A percentile compares a stretch with the other conserved stretches of the same genome.
Evolutionary conservation across 2,113 vertebrate species (phyloP).

Genomic region (Myiopsitta monachus): DNA sequence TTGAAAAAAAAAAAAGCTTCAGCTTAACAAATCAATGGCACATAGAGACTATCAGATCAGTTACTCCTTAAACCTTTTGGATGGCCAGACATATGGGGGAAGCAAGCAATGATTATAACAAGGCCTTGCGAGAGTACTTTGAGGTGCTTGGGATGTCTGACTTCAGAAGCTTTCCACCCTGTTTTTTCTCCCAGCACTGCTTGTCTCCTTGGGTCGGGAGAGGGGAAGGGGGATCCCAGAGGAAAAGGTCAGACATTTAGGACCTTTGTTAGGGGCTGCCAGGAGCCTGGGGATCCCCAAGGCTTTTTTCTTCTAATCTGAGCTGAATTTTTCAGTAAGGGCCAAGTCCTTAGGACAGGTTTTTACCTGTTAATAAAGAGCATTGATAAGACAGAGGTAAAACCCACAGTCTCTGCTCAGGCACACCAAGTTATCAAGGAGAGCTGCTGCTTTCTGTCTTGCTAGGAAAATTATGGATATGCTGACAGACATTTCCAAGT

Average conservation of each 20-base stretch:
- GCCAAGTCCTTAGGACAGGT: background rate
- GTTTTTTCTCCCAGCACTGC: background rate
- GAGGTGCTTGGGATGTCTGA: constrained; percentile 7
- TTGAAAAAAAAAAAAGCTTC: constrained; percentile 39
- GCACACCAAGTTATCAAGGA: background rate
- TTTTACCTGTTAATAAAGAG: background rate
- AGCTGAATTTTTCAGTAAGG: background rate
- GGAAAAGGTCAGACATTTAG: background rate
- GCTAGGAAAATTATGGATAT: background rate
- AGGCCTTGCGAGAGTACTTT: constrained; percentile 24
- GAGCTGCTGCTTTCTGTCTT: background rate
- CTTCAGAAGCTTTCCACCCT: constrained; percentile 36
- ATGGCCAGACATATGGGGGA: constrained; percentile 54
- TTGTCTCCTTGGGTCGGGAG: background rate
- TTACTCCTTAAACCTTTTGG: constrained; percentile 68
- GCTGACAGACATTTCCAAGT: background rate
- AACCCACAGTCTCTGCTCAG: background rate
- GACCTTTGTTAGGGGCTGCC: background rate
- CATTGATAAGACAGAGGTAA: background rate
- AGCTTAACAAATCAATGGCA: constrained; percentile 67
- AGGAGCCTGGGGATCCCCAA: background rate
- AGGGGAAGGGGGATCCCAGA: background rate
- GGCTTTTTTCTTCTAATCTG: background rate
- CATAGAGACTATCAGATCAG: constrained; percentile 65
- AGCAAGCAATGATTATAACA: constrained; percentile 48